phyloP scores from a whole-genome alignment of 1,140 invertebrate genomes.

The Diplogasteroides magnus region DNA sequence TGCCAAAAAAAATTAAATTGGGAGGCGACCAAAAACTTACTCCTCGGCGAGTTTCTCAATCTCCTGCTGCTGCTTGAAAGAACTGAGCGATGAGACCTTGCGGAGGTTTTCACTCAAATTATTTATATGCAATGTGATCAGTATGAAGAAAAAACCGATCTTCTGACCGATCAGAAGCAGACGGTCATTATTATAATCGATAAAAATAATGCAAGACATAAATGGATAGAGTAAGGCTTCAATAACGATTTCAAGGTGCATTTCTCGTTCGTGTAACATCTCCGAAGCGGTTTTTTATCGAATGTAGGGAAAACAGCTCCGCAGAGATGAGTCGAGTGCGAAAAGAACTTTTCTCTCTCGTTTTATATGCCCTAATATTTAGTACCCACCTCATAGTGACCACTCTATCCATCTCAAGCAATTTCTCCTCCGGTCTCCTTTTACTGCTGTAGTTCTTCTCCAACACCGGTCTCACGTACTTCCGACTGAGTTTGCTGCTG shows the following conservation, averaged over 20 bases:
- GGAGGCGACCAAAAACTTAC: no score
- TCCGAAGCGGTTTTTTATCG: not conserved
- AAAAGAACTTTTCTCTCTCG: no score
- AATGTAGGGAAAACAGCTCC: constrained; percentile 5
- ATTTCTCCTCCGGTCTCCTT: constrained; percentile 27
- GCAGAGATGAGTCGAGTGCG: no score
- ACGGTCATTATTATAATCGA: no score
- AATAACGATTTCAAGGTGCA: no score
- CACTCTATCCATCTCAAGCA: constrained; percentile 39
- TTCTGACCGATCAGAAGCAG: no score
- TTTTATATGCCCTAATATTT: no score
- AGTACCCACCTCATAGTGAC: constrained; percentile 34
- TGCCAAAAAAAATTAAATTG: constrained; percentile 1
- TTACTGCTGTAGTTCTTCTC: constrained; percentile 22
- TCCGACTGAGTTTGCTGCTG: not conserved
- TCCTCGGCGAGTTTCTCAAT: constrained; percentile 35
- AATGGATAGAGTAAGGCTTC: no score
- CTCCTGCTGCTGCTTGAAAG: constrained; percentile 23
- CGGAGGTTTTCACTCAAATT: constrained; percentile 25
- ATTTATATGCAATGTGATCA: not conserved
- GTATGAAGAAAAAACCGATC: not conserved
- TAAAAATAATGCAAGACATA: no score
- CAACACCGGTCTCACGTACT: constrained; percentile 16
- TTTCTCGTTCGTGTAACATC: not conserved
- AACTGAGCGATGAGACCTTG: constrained; percentile 19